Percentiles rank a stretch among this genome's conserved stretches.
These are phyloP conservation scores for Equus quagga DNA, from an alignment of 2,113 vertebrate genomes.

Conservation along the genomic window DNA sequence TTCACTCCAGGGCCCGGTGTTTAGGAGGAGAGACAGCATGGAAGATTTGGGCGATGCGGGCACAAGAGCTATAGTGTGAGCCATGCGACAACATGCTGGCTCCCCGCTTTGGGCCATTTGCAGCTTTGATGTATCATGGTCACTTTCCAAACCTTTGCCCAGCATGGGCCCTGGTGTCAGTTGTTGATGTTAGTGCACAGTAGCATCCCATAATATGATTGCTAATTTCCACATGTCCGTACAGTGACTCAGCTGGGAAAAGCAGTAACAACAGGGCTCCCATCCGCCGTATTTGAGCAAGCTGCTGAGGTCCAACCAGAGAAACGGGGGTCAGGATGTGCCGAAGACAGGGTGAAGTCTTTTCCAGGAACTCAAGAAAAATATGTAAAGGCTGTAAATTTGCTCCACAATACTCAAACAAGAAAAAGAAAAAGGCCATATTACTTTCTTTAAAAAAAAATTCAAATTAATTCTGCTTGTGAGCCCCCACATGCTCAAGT, in stretches of 20 bases:
- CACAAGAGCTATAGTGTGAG: accelerated
- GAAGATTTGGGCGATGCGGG: neutral
- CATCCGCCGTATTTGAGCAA: neutral
- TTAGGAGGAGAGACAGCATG: neutral
- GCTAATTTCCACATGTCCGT: neutral
- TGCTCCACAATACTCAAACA: neutral
- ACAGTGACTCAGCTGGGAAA: neutral
- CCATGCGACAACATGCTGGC: accelerated
- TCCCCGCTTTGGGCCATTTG: neutral
- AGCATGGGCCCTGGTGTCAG: neutral
- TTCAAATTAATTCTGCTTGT: neutral
- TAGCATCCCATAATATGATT: accelerated
- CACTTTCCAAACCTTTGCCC: neutral
- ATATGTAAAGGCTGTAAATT: neutral
- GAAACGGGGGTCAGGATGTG: neutral
- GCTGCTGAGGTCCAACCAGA: neutral
- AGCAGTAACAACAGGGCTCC: no score
- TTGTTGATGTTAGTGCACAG: no score
- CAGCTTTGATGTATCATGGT: neutral
- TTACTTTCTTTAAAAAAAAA: neutral
- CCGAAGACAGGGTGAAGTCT: neutral
- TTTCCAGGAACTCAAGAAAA: neutral
- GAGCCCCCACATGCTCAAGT: neutral
- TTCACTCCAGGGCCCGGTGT: neutral
- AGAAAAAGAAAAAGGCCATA: neutral